A percentile compares a stretch with the other conserved stretches of the same genome.
Conservation (phyloP, 2,888 invertebrate species). For the Scaptomyza parva region DNA sequence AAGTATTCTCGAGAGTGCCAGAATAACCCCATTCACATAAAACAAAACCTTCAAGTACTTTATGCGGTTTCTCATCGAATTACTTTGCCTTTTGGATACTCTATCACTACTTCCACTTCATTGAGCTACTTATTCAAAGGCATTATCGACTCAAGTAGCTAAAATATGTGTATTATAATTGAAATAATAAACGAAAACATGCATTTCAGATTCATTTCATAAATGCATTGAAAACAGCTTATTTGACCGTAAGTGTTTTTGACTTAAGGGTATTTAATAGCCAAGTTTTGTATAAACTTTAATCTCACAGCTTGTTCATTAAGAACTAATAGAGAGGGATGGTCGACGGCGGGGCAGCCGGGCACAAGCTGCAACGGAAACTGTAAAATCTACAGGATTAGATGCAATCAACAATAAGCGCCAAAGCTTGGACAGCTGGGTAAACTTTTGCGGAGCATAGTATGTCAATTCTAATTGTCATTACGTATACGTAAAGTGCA, state of each 20-base stretch:
- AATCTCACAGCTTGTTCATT: conserved; percentile 63
- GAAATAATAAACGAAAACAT: not conserved
- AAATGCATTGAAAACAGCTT: not conserved
- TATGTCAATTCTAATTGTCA: conserved; percentile 80
- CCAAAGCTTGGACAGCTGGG: conserved; percentile 51
- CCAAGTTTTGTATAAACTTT: conserved; percentile 19
- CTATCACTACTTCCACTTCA: not conserved
- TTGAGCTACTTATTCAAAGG: not conserved
- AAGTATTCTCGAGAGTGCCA: conserved; percentile 26
- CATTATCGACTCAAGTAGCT: not conserved
- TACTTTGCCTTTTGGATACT: conserved; percentile 3
- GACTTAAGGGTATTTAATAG: conserved; percentile 44
- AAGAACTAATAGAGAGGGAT: conserved; percentile 47
- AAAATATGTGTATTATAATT: not conserved
- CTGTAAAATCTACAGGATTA: conserved; percentile 77
- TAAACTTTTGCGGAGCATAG: conserved; percentile 61
- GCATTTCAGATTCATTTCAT: not conserved
- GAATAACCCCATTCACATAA: conserved; percentile 5
- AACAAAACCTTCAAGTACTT: conserved; percentile 44
- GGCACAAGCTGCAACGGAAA: conserved; percentile 41
- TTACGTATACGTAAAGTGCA: conserved; percentile 80
- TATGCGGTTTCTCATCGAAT: conserved; percentile 36
- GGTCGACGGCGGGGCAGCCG: not conserved
- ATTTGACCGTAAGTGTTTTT: conserved; percentile 24
- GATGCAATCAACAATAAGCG: conserved; percentile 78